These are phyloP conservation scores for Danaus plexippus DNA, from an alignment of 1,140 invertebrate genomes.

Conservation along the genomic window DNA sequence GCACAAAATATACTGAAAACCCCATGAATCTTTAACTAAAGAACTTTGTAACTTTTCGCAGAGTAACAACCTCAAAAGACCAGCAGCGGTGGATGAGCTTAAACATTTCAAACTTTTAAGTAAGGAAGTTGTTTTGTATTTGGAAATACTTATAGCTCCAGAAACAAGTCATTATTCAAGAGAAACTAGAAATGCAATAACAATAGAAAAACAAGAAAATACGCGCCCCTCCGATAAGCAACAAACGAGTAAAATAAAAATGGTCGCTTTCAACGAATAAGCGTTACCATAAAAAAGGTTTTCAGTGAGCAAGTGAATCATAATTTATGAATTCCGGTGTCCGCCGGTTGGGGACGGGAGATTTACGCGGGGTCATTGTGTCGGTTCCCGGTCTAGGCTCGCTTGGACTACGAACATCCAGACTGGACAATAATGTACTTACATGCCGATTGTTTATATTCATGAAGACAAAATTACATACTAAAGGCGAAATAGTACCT, in stretches of 20 bases:
- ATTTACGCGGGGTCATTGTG: slow-evolving; percentile 68
- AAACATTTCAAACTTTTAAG: too few species aligned
- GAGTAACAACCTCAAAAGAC: too few species aligned
- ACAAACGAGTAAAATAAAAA: slow-evolving; percentile 61
- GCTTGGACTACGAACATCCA: slow-evolving; percentile 23
- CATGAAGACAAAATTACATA: too few species aligned
- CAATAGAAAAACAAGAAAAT: slow-evolving; percentile 7
- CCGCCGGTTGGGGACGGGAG: slow-evolving; percentile 43
- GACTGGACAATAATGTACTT: slow-evolving; percentile 6
- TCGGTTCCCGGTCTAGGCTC: slow-evolving; percentile 42
- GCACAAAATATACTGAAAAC: too few species aligned
- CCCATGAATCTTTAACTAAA: too few species aligned
- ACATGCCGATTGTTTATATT: background rate
- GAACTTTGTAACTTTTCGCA: too few species aligned
- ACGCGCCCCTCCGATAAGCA: slow-evolving; percentile 36
- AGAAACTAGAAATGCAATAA: too few species aligned
- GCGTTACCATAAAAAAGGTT: slow-evolving; percentile 69
- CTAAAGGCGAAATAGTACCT: too few species aligned
- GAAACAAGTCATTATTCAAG: too few species aligned
- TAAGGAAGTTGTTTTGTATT: too few species aligned
- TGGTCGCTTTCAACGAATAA: slow-evolving; percentile 60
- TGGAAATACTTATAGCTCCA: too few species aligned
- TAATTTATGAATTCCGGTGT: slow-evolving; percentile 71
- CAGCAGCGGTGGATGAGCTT: too few species aligned
- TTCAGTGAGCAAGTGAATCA: slow-evolving; percentile 70